Conservation (phyloP, 1,140 invertebrate genomes). For the Globodera rostochiensis region DNA sequence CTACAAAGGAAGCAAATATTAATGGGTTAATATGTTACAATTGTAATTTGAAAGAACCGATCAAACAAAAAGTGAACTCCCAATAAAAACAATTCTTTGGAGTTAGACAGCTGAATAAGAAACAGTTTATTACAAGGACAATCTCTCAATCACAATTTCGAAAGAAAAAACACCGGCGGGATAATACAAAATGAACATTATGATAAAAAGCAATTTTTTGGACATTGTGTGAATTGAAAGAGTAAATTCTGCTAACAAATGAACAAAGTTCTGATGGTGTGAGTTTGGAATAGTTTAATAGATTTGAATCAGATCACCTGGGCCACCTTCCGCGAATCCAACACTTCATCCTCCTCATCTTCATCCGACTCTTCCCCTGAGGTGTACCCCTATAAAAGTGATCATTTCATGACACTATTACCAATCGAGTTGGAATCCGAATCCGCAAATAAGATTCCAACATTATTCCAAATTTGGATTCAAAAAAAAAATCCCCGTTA, state of each 20-base stretch:
- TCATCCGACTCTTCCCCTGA: slow-evolving; percentile 32
- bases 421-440: not conserved
- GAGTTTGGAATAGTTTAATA: not conserved
- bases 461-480: not conserved
- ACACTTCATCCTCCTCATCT: slow-evolving; percentile 31
- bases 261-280: not conserved
- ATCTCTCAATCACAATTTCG: not conserved
- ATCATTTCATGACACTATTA: too few relatives aligned
- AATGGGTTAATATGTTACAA: too few relatives aligned
- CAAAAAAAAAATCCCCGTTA: not conserved
- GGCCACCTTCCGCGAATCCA: slow-evolving; percentile 22
- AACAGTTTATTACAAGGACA: not conserved
- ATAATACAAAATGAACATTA: too few relatives aligned
- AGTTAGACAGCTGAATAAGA: not conserved
- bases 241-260: not conserved
- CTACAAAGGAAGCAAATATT: too few relatives aligned
- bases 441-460: not conserved
- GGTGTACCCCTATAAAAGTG: slow-evolving; percentile 8
- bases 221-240: not conserved
- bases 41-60: not conserved
- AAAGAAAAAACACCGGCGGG: not conserved
- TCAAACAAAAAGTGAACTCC: not conserved
- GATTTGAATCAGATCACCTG: not conserved
- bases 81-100: not conserved
- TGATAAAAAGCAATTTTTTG: not conserved